These are phyloP conservation scores for Drosophila fuyamai DNA, from an alignment of 1,140 invertebrate genomes.

Conservation along the genomic window DNA sequence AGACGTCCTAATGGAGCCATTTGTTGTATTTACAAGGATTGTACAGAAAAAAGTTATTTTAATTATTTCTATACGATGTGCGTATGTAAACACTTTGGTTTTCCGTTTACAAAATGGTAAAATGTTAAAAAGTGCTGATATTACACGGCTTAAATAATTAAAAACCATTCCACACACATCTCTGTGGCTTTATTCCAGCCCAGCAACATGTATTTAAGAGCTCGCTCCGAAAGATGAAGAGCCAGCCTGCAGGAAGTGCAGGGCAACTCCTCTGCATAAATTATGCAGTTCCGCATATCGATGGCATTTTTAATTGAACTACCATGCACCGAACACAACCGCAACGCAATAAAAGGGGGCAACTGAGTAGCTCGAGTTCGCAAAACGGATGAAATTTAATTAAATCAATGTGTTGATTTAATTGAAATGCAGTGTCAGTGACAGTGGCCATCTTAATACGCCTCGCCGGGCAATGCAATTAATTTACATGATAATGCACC, in stretches of 20 bases:
- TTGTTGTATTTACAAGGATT: conserved; percentile 16
- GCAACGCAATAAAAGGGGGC: neutral
- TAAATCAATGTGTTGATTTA: conserved; percentile 78
- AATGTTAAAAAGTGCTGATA: neutral
- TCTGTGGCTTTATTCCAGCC: conserved; percentile 2
- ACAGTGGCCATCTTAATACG: conserved; percentile 41
- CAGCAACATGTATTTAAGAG: conserved; percentile 15
- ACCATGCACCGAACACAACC: conserved; percentile 2
- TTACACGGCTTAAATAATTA: conserved; percentile 4
- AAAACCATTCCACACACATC: neutral
- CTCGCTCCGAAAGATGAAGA: conserved; percentile 14
- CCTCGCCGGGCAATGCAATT: conserved; percentile 42
- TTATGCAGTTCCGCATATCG: conserved; percentile 68
- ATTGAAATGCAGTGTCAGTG: conserved; percentile 56
- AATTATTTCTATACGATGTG: conserved; percentile 5
- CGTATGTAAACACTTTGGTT: neutral
- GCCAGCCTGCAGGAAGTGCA: conserved; percentile 1
- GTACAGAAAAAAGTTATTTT: neutral
- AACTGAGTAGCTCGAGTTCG: neutral
- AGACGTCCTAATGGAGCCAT: conserved; percentile 32
- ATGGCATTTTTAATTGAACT: conserved; percentile 77
- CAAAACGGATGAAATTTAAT: conserved; percentile 65
- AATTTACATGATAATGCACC: conserved; percentile 47
- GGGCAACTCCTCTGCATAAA: conserved; percentile 52
- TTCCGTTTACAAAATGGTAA: neutral